phyloP scores from a whole-genome alignment of 1,140 invertebrate species.

The Manduca sexta region DNA sequence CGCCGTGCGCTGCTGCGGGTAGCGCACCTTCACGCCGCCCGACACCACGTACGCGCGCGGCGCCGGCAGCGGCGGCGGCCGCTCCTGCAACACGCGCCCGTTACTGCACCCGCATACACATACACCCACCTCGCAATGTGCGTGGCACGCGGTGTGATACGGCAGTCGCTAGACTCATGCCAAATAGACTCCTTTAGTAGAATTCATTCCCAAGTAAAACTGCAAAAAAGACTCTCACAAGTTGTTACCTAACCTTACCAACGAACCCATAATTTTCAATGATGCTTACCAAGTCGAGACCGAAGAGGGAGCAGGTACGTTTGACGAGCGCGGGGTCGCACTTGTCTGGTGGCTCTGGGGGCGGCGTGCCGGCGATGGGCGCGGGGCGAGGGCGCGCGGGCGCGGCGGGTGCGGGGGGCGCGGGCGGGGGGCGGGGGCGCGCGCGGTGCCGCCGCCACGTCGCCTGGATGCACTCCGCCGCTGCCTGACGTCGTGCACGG shows the following conservation, averaged over 20 bases:
- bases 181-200: too few species aligned
- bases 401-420: slow-evolving; percentile 61
- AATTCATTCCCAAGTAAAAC: too few species aligned
- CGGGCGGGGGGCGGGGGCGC: slow-evolving; percentile 12
- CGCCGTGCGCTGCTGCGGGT: slow-evolving; percentile 93
- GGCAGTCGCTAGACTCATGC: too few species aligned
- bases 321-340: slow-evolving; percentile 78
- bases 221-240: too few species aligned
- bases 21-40: slow-evolving; percentile 93
- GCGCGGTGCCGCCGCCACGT: slow-evolving; percentile 84
- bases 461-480: slow-evolving; percentile 85
- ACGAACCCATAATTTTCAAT: too few species aligned
- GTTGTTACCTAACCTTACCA: too few species aligned
- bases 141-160: too few species aligned
- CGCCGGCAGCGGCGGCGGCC: slow-evolving; percentile 91
- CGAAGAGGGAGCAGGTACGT: slow-evolving; percentile 91
- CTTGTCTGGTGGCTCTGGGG: slow-evolving; percentile 47
- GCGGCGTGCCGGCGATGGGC: slow-evolving; percentile 87
- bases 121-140: neutral
- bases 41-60: slow-evolving; percentile 91
- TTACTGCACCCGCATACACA: too few species aligned
- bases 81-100: slow-evolving; percentile 82
- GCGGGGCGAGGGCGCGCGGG: slow-evolving; percentile 82
- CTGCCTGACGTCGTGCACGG: slow-evolving; percentile 82
- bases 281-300: slow-evolving; percentile 84